Conservation (phyloP, 30 jellyfish, hydroid and myxozoan genomes). For the Nemopilema nomurai region DNA sequence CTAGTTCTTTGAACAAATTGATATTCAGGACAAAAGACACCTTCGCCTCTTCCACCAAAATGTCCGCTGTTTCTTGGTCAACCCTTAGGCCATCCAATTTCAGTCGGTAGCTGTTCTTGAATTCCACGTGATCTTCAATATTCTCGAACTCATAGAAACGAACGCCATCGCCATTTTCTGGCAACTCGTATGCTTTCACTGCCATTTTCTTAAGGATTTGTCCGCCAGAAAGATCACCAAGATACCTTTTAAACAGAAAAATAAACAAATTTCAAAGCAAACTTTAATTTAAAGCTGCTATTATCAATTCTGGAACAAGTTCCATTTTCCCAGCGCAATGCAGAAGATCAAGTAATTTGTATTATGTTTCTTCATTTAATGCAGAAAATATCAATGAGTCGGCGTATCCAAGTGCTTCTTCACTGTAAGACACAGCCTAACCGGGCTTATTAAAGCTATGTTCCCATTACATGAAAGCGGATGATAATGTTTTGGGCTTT, state of each 20-base stretch:
- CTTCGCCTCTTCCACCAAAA: slow-evolving; percentile 68
- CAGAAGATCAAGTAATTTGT: too few species aligned
- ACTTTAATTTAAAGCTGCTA: too few species aligned
- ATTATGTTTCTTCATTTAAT: too few species aligned
- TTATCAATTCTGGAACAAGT: too few species aligned
- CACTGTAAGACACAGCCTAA: too few species aligned
- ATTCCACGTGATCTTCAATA: slow-evolving; percentile 38
- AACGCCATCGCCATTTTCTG: slow-evolving; percentile 78
- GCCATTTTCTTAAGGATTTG: slow-evolving; percentile 69
- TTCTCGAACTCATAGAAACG: slow-evolving; percentile 59
- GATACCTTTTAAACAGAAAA: slow-evolving; percentile 35
- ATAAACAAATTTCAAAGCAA: background rate
- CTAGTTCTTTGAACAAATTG: slow-evolving; percentile 67
- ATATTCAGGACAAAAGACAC: slow-evolving; percentile 54
- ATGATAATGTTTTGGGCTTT: too few species aligned
- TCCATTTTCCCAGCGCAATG: too few species aligned
- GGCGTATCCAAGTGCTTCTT: too few species aligned
- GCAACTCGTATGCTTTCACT: slow-evolving; percentile 56
- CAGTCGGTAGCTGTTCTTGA: slow-evolving; percentile 55
- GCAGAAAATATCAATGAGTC: too few species aligned
- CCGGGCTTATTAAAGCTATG: too few species aligned
- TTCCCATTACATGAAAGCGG: too few species aligned
- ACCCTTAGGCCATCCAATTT: slow-evolving; percentile 53
- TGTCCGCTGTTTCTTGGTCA: slow-evolving; percentile 50
- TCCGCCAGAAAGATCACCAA: slow-evolving; percentile 86